phyloP scores from a whole-genome alignment of 2,113 vertebrate species.

The Machaerirhynchus nigripectus region DNA sequence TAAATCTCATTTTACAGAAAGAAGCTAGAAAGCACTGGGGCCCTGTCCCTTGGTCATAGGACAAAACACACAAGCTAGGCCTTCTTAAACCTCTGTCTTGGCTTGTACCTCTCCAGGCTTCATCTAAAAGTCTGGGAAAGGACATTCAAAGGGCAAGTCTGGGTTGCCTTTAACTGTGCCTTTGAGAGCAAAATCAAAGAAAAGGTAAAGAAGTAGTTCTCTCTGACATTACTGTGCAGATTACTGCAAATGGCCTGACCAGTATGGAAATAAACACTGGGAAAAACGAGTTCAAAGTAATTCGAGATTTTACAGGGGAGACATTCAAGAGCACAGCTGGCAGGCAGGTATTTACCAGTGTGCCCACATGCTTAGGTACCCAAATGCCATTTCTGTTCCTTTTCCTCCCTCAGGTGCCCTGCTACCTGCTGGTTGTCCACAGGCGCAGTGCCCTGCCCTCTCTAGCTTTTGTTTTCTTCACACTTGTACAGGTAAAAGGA shows the following conservation, averaged over 20 bases:
- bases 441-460: neutral
- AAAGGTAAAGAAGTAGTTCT: neutral
- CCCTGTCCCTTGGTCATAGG: neutral
- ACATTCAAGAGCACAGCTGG: neutral
- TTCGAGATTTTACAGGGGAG: neutral
- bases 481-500: neutral
- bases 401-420: neutral
- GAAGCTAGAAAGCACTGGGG: neutral
- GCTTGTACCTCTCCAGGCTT: neutral
- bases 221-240: rapidly evolving
- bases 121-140: neutral
- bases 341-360: neutral
- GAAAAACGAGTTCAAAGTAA: neutral
- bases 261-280: neutral
- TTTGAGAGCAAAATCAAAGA: neutral
- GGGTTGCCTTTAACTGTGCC: neutral
- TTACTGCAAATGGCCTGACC: neutral
- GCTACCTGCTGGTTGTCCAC: neutral
- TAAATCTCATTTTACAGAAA: neutral
- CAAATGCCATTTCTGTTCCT: neutral
- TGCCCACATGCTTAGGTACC: neutral
- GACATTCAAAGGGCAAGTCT: neutral
- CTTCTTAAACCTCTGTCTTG: neutral
- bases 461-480: neutral
- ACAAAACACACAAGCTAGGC: neutral